These are phyloP conservation scores for Rhabdophis nuchalis DNA, from an alignment of 2,797 vertebrate species.

Conservation along the genomic window DNA sequence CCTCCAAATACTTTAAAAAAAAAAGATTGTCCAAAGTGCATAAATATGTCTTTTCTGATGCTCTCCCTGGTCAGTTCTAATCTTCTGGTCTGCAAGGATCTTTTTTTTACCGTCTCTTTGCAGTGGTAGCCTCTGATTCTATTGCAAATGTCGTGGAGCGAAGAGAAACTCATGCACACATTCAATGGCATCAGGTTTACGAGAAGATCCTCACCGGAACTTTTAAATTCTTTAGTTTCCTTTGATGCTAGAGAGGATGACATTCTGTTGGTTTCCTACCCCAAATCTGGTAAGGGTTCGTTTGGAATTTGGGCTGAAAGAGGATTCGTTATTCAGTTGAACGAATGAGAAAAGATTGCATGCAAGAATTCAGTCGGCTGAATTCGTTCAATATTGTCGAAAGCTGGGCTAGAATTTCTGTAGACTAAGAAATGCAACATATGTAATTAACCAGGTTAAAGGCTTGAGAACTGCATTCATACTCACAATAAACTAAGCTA, in stretches of 20 bases:
- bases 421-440: background rate
- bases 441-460: background rate
- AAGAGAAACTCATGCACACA: slow-evolving; percentile 58
- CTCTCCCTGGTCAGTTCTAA: slow-evolving; percentile 3
- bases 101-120: slow-evolving; percentile 12
- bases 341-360: background rate
- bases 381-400: background rate
- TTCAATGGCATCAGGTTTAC: slow-evolving; percentile 71
- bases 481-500: background rate
- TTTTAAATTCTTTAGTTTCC: slow-evolving; percentile 64
- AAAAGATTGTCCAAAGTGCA: slow-evolving; percentile 36
- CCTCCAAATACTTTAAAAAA: slow-evolving; percentile 24
- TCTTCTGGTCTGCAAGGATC: slow-evolving; percentile 35
- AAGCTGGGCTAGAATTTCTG: background rate
- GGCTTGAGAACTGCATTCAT: background rate
- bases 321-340: slow-evolving; percentile 4
- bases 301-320: background rate
- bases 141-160: slow-evolving; percentile 52
- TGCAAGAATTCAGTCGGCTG: background rate
- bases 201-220: slow-evolving; percentile 64
- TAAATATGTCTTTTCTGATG: slow-evolving; percentile 42
- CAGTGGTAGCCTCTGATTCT: slow-evolving; percentile 20
- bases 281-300: slow-evolving; percentile 70
- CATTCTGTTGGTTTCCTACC: slow-evolving; percentile 74
- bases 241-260: slow-evolving; percentile 73